These are phyloP conservation scores for Salpingus planirostris DNA, from an alignment of 2,888 invertebrate species.

Conservation along the genomic window DNA sequence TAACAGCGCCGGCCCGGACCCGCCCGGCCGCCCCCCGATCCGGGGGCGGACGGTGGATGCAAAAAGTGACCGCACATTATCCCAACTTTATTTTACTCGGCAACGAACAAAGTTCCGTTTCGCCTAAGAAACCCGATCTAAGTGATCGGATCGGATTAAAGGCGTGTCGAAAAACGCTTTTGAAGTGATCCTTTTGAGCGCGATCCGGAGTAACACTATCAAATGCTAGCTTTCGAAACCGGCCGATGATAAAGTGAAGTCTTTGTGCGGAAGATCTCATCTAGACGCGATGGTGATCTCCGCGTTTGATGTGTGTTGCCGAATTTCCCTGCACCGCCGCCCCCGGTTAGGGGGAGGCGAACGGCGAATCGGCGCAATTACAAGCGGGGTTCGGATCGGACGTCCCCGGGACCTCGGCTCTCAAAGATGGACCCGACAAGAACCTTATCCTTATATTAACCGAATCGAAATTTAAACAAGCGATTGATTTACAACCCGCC, in stretches of 20 bases:
- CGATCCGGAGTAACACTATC: conserved; percentile 22
- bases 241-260: conserved; percentile 22
- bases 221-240: conserved; percentile 24
- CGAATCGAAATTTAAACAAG: too few relatives aligned
- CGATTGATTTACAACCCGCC: too few relatives aligned
- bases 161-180: conserved; percentile 25
- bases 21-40: conserved; percentile 4
- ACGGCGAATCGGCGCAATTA: too few relatives aligned
- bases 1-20: conserved; percentile 8
- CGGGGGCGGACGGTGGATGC: conserved; percentile 9
- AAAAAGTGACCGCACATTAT: conserved; percentile 20
- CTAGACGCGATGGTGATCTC: conserved; percentile 16
- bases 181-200: conserved; percentile 25
- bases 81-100: conserved; percentile 18
- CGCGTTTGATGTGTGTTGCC: conserved; percentile 18
- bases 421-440: too few relatives aligned
- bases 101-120: conserved; percentile 19
- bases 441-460: too few relatives aligned
- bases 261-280: conserved; percentile 23
- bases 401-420: too few relatives aligned
- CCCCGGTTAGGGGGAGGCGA: too few relatives aligned
- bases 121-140: conserved; percentile 22
- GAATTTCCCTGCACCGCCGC: conserved; percentile 14
- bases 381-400: too few relatives aligned
- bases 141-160: conserved; percentile 28